Percentiles rank a stretch among this genome's conserved stretches.
phyloP scores from a whole-genome alignment of 1,140 invertebrate species.

The Agraylea sexmaculata region DNA sequence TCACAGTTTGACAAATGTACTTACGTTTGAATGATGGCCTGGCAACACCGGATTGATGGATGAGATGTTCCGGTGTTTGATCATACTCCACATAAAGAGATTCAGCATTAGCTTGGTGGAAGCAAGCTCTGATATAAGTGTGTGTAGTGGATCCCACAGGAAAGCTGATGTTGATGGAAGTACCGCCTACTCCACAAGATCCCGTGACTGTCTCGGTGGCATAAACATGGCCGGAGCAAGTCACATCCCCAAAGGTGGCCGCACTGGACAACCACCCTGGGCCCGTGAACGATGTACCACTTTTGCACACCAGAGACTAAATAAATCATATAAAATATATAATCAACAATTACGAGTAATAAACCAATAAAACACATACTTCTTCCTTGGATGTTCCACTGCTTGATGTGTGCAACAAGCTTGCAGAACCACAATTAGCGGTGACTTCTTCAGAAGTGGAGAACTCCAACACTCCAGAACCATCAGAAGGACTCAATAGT shows the following conservation, averaged over 20 bases:
- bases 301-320: constrained; percentile 9
- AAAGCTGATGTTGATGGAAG: constrained; percentile 2
- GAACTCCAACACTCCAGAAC: constrained; percentile 7
- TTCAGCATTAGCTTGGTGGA: constrained; percentile 9
- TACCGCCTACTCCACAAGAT: constrained; percentile 2
- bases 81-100: constrained; percentile 10
- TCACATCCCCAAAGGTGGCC: constrained; percentile 2
- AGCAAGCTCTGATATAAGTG: constrained; percentile 3
- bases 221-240: constrained; percentile 5
- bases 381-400: not conserved
- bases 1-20: not conserved
- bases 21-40: constrained; percentile 13
- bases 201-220: constrained; percentile 2
- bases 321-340: not conserved
- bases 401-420: not conserved
- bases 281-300: constrained; percentile 10
- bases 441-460: constrained; percentile 1
- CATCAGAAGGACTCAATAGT: constrained; percentile 8
- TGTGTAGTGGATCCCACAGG: not conserved
- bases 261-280: constrained; percentile 7
- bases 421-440: constrained; percentile 5
- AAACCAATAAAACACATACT: constrained; percentile 1
- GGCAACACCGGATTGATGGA: constrained; percentile 4
- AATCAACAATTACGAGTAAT: not conserved
- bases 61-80: constrained; percentile 9